phyloP scores from a whole-genome alignment of 2,888 invertebrate species.

The Subacronicta megacephala region DNA sequence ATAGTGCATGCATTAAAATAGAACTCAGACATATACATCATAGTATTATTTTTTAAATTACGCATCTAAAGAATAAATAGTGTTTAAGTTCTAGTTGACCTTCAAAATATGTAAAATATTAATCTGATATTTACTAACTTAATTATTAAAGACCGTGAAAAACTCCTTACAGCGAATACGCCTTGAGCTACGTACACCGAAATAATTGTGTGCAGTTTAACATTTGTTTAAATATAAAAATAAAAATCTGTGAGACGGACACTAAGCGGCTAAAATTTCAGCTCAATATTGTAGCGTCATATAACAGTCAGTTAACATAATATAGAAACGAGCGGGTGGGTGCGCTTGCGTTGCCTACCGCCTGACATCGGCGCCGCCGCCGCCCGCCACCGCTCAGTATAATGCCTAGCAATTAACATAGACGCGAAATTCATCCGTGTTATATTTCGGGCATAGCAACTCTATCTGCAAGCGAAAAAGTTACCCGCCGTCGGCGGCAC shows the following conservation, averaged over 20 bases:
- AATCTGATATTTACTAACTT: constrained; percentile 1
- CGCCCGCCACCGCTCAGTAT: constrained; percentile 58
- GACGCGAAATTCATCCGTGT: constrained; percentile 82
- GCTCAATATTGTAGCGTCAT: constrained; percentile 7
- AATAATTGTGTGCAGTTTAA: neutral
- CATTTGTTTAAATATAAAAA: neutral
- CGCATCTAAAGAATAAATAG: neutral
- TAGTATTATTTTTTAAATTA: neutral
- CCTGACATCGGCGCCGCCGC: constrained; percentile 52
- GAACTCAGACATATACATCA: neutral
- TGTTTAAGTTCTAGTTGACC: constrained; percentile 1
- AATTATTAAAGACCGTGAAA: neutral
- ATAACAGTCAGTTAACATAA: constrained; percentile 30
- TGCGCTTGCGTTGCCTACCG: constrained; percentile 45
- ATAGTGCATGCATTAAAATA: neutral
- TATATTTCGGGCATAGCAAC: constrained; percentile 88
- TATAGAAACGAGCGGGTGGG: constrained; percentile 37
- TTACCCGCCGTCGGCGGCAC: constrained; percentile 78
- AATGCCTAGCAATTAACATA: constrained; percentile 79
- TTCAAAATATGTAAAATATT: constrained; percentile 1
- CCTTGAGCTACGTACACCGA: neutral
- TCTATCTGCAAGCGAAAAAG: constrained; percentile 85
- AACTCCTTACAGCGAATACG: neutral
- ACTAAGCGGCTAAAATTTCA: constrained; percentile 6
- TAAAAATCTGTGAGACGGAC: neutral